These are phyloP conservation scores for Leptodactylus fallax DNA, from an alignment of 2,797 vertebrate species.

Conservation along the genomic window DNA sequence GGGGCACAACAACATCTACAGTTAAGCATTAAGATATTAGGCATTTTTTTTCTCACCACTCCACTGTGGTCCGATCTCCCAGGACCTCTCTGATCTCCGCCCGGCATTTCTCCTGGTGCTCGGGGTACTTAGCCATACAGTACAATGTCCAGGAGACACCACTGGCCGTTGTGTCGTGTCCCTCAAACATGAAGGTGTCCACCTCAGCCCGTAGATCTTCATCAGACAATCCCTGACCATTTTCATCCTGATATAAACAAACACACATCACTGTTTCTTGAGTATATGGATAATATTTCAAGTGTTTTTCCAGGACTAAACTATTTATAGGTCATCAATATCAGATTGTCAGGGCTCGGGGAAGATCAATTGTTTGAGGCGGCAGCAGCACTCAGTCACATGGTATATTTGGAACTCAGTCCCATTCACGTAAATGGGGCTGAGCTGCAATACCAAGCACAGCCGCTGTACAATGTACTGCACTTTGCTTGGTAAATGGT, in stretches of 20 bases:
- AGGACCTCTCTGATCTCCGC: conserved; percentile 82
- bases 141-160: conserved; percentile 87
- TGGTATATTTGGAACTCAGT: too few species aligned
- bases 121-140: conserved; percentile 82
- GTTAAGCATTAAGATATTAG: too few species aligned
- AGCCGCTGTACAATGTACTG: too few species aligned
- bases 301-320: too few species aligned
- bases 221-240: conserved; percentile 80
- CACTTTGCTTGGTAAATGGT: too few species aligned
- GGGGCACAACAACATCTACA: too few species aligned
- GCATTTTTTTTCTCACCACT: not conserved
- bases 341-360: too few species aligned
- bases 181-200: conserved; percentile 92
- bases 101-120: conserved; percentile 87
- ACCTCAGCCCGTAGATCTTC: conserved; percentile 85
- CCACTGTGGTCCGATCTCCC: conserved; percentile 49
- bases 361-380: too few species aligned
- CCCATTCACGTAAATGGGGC: too few species aligned
- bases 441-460: too few species aligned
- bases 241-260: conserved; percentile 77
- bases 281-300: not conserved
- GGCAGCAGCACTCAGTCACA: too few species aligned
- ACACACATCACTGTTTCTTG: not conserved
- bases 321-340: too few species aligned
- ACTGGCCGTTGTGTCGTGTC: conserved; percentile 86